Evolutionary conservation across 2,888 invertebrate species (phyloP).

Genomic region (Amphipyra berbera): DNA sequence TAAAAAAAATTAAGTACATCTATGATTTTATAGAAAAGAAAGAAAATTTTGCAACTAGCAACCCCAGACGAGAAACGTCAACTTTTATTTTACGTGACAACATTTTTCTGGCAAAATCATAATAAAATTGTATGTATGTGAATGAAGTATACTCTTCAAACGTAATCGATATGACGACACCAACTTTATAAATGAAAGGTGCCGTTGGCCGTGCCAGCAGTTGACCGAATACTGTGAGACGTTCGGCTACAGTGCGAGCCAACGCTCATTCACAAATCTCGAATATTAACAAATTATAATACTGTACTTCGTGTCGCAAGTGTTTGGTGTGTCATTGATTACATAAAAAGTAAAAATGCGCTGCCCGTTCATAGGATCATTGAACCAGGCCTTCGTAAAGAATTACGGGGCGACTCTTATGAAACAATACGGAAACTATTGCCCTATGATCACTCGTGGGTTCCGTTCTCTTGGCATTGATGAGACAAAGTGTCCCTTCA

Average conservation of each 20-base stretch:
- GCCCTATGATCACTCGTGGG: constrained; percentile 93
- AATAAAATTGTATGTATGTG: constrained; percentile 77
- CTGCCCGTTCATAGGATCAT: constrained; percentile 95
- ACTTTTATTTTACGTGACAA: constrained; percentile 63
- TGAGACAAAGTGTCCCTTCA: constrained; percentile 86
- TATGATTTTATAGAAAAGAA: no score
- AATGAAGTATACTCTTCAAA: constrained; percentile 66
- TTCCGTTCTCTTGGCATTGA: constrained; percentile 82
- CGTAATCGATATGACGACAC: constrained; percentile 88
- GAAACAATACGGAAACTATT: constrained; percentile 94
- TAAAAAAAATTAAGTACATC: no score
- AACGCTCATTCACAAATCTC: constrained; percentile 77
- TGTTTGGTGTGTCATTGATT: constrained; percentile 79
- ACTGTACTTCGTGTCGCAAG: constrained; percentile 71
- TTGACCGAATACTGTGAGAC: constrained; percentile 77
- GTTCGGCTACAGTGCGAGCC: constrained; percentile 90
- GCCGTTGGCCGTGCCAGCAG: constrained; percentile 75
- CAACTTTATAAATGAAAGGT: constrained; percentile 88
- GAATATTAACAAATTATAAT: constrained; percentile 62
- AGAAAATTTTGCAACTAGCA: no score
- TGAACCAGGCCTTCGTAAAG: constrained; percentile 94
- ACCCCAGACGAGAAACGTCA: constrained; percentile 23
- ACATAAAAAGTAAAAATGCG: constrained; percentile 94
- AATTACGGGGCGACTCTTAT: constrained; percentile 94
- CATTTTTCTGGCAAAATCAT: constrained; percentile 68